Base-by-base conservation (phyloP, 2,888 invertebrate species). In the Agriopis aurantiaria region DNA sequence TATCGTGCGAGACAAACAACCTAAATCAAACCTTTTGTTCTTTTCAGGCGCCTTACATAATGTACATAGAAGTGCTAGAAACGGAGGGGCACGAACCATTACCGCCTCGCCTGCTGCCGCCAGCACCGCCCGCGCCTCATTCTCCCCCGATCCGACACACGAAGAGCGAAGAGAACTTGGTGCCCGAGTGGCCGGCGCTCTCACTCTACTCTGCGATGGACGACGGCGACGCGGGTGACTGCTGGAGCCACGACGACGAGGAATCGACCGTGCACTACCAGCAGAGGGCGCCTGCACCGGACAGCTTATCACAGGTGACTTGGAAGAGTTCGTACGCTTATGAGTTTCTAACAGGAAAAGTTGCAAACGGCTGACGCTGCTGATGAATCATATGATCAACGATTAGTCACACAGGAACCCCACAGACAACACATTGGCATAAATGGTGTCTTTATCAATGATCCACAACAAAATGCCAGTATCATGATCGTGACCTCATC, bases 171-270 rank as follows among this genome's bases (percentile, higher is more conserved):
- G 99, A 99, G 92, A 98, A 98, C 90, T 93, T 99, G 57, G 92
- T 92, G 0, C 94, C 93, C 0, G 95, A 90, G 85, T 96, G 93
- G 95, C 95, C 92, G 78, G 95, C 84, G 75, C 88, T 89, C 75
- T 95, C 89, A 41, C 88, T 92, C 1, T 93, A 94, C 80, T 88
- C 90, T 1, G 87, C 88, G 0, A 65, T 91, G 64, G 92, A 92
- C 46, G 93, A 93, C 55, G 84, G 72, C 0, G 93, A 93, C 57
- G 86, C 92, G 43, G 96, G 96, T 59, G 97, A 96, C 89, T 98
- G 96, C 80, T 99, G 99, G 99, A 98, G 98, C 69, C 99, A 98
- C 85, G 99, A 99, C 83, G 99, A 99, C 81, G 99, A 99, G 86
- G 99, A 99, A 80, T 97, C 99, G 3, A 87, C 87, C 71, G 85